A percentile compares a stretch with the other conserved stretches of the same genome.
These are phyloP conservation scores for Archegozetes longisetosus DNA, from an alignment of 1,140 invertebrate species.

Conservation along the genomic window DNA sequence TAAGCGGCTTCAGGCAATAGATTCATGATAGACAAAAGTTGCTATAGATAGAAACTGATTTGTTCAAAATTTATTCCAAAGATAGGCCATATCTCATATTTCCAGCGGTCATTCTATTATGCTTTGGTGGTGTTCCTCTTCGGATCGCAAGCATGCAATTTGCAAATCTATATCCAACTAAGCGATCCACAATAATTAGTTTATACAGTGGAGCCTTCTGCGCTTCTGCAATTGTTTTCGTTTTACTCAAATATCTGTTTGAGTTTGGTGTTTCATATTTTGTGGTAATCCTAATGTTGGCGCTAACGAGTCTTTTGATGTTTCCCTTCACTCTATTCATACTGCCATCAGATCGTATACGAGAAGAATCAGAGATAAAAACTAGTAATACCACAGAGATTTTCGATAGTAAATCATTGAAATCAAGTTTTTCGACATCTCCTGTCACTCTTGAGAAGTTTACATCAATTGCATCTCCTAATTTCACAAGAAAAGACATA, in stretches of 20 bases:
- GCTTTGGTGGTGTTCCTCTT: conserved; percentile 22
- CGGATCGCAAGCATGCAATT: conserved; percentile 23
- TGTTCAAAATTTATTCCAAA: conserved; percentile 1
- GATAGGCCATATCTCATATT: conserved; percentile 19
- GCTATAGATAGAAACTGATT: no score
- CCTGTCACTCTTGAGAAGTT: conserved; percentile 15
- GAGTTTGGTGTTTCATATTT: conserved; percentile 19
- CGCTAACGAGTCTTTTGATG: conserved; percentile 18
- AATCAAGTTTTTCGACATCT: neutral
- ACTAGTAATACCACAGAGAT: neutral
- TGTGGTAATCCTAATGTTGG: conserved; percentile 16
- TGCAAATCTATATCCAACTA: conserved; percentile 21
- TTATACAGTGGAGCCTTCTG: conserved; percentile 22
- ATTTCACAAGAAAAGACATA: neutral
- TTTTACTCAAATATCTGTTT: conserved; percentile 21
- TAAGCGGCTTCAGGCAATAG: no score
- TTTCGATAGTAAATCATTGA: neutral
- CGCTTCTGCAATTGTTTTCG: conserved; percentile 22
- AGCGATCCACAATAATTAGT: conserved; percentile 21
- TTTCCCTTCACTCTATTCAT: conserved; percentile 21
- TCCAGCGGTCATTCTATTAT: conserved; percentile 19
- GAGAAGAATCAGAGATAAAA: conserved; percentile 1
- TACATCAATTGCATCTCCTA: neutral
- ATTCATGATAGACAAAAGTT: no score
- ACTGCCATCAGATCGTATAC: conserved; percentile 16